Evolutionary conservation across 2,797 vertebrate species (phyloP), one percentile per base, ranked within the genome.

Genomic region (Centroberyx gerrardi): DNA sequence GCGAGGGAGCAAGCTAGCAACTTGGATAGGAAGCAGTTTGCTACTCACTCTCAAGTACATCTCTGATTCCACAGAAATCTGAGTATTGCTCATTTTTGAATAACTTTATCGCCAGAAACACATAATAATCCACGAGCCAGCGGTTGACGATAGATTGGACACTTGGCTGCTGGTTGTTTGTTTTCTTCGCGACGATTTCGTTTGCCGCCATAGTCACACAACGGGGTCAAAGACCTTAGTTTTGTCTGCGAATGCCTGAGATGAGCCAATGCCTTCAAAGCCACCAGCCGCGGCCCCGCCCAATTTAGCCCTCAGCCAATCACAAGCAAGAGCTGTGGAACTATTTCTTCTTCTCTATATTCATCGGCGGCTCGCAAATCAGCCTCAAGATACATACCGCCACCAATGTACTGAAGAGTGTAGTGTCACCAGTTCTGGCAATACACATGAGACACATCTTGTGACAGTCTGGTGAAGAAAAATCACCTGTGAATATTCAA

Each of bases 61-160:
- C 28, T 62, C 75, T 86, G 3, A 94, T 27, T 3, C 42, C 62
- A 2, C 69, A 64, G 56, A 96, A 95, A 3, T 86, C 81, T 0
- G 8, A 4, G 44, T 91, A 88, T 2, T 85, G 76, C 3, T 82
- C 73, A 1, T 81, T 88, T n/a, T 86, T 40, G 53, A 94, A 94
- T 0, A 85, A 64, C 1, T 90, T 74, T 0, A 94, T 2, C 0
- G 91, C 90, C 46, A 83, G 51, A 38, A 5, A 83, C 1, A 81
- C 36, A 7, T 94, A 94, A 22, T 90, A 93, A 17, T 96, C 94
- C 0, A 94, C 64, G 0, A 86, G 4, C 95, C 95, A 96, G 0
- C 93, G 87, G 68, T 92, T 95, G 0, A 95, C 78, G 0, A 93
- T n/a, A 0, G 62, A 8, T 12, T 95, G 92, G 0, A 75, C 7